Evolutionary conservation across 2,888 invertebrate species (phyloP).

Genomic region (Bruchidius siliquastri): DNA sequence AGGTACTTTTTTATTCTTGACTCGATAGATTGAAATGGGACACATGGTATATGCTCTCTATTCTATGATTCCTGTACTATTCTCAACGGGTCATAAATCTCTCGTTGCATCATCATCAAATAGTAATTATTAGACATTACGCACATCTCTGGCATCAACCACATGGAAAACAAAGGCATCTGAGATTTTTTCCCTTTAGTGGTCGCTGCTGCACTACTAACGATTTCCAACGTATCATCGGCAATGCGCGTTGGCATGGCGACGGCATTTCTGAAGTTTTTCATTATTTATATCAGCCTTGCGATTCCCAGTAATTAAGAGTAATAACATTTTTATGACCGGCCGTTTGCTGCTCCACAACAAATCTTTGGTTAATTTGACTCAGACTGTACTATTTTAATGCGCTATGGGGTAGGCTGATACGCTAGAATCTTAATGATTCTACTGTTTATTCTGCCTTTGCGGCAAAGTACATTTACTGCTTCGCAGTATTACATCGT

Average conservation of each 20-base stretch:
- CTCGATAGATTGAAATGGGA: too few species aligned
- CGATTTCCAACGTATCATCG: not conserved
- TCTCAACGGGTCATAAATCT: not conserved
- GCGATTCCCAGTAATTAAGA: conserved; percentile 38
- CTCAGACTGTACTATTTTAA: conserved; percentile 16
- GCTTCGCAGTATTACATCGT: not conserved
- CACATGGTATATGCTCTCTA: not conserved
- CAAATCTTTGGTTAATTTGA: conserved; percentile 30
- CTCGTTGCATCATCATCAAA: not conserved
- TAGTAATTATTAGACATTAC: not conserved
- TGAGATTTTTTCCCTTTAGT: not conserved
- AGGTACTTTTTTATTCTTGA: too few species aligned
- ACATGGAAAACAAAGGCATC: not conserved
- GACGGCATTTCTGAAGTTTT: conserved; percentile 20
- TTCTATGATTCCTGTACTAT: not conserved
- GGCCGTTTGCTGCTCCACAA: conserved; percentile 26
- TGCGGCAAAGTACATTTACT: not conserved
- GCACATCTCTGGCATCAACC: not conserved
- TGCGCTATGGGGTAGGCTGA: conserved; percentile 9
- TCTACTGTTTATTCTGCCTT: not conserved
- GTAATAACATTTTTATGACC: conserved; percentile 39
- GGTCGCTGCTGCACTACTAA: not conserved
- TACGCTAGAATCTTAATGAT: not conserved
- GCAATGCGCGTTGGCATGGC: not conserved
- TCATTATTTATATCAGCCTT: conserved; percentile 36